phyloP scores from a whole-genome alignment of 2,797 vertebrate species.

The Miichthys miiuy region DNA sequence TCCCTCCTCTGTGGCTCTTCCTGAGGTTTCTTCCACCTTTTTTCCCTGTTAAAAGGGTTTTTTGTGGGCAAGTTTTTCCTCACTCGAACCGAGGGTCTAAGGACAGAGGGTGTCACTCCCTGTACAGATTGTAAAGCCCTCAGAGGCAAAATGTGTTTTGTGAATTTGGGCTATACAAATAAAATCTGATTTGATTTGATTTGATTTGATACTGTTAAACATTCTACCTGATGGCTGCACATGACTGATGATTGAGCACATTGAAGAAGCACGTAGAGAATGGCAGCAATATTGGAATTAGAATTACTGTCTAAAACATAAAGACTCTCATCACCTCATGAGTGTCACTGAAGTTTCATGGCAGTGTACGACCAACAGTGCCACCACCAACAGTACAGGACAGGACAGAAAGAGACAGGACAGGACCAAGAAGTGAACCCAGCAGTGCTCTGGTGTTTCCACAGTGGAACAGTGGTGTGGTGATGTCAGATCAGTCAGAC shows the following conservation, averaged over 20 bases:
- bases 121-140: no score
- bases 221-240: neutral
- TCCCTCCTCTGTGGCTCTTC: no score
- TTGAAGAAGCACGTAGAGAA: neutral
- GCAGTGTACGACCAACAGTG: no score
- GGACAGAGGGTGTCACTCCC: no score
- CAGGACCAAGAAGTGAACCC: neutral
- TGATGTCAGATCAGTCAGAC: slow-evolving; percentile 64
- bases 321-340: neutral
- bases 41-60: no score
- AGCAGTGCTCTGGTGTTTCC: slow-evolving; percentile 47
- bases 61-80: no score
- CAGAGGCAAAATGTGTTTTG: no score
- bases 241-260: neutral
- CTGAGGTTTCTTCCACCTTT: no score
- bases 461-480: slow-evolving; percentile 72
- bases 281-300: neutral
- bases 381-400: neutral
- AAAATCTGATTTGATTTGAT: no score
- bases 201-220: no score
- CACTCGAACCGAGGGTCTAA: no score
- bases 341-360: neutral
- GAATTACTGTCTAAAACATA: neutral
- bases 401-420: neutral
- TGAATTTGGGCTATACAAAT: no score